Evolutionary conservation across 2,888 invertebrate genomes (phyloP).

Genomic region (Adelphocoris suturalis): DNA sequence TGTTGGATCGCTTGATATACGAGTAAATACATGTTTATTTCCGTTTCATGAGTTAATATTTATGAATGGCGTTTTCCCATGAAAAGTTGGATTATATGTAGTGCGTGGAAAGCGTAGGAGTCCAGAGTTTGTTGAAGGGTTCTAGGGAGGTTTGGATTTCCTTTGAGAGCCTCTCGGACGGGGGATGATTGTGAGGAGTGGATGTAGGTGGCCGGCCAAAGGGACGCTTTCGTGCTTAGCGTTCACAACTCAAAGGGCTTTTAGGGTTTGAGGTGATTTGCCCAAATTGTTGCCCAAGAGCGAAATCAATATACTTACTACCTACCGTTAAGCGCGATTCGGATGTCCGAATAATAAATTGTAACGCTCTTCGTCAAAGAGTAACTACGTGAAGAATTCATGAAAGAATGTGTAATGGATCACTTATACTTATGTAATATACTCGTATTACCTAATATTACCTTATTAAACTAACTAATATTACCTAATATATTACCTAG

Average conservation of each 20-base stretch:
- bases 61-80: too few relatives aligned
- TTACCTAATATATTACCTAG: too few relatives aligned
- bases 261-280: constrained; percentile 14
- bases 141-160: neutral
- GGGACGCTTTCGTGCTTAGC: neutral
- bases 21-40: too few relatives aligned
- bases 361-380: neutral
- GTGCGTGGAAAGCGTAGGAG: too few relatives aligned
- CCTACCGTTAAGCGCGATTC: neutral
- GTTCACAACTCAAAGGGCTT: constrained; percentile 29
- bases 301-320: constrained; percentile 7
- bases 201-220: neutral
- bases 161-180: constrained; percentile 28
- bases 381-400: neutral
- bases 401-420: neutral
- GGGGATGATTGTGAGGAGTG: constrained; percentile 16
- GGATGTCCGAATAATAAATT: neutral
- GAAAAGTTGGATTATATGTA: too few relatives aligned
- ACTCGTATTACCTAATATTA: too few relatives aligned
- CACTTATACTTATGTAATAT: too few relatives aligned
- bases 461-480: too few relatives aligned
- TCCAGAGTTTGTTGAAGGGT: neutral
- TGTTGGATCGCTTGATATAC: too few relatives aligned
- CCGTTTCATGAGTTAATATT: too few relatives aligned
- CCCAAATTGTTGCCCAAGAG: neutral